A percentile compares a stretch with the other conserved stretches of the same genome.
phyloP scores from a whole-genome alignment of 1,140 invertebrate species.

The Pogonomyrmex californicus region DNA sequence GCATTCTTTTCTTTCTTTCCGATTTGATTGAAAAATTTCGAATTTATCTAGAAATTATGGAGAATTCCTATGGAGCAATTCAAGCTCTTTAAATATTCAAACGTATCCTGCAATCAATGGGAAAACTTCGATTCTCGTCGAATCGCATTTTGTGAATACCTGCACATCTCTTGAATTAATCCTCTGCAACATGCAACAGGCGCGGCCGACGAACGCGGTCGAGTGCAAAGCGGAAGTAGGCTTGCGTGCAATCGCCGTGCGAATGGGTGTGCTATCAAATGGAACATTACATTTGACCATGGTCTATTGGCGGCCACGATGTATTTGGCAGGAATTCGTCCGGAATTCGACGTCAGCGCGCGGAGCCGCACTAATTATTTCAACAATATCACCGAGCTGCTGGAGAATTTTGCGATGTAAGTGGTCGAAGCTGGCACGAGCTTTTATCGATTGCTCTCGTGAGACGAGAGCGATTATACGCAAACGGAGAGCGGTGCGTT shows the following conservation, averaged over 20 bases:
- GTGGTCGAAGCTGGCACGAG: background rate
- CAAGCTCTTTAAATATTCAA: background rate
- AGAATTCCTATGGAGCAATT: background rate
- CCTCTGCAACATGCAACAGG: conserved; percentile 70
- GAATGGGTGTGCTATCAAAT: conserved; percentile 73
- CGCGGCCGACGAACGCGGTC: conserved; percentile 38
- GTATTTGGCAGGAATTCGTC: conserved; percentile 7
- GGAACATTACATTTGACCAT: conserved; percentile 55
- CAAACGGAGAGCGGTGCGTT: background rate
- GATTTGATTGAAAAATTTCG: background rate
- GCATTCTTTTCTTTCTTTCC: background rate
- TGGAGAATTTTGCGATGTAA: conserved; percentile 31
- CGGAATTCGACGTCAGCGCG: background rate
- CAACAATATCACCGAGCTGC: background rate
- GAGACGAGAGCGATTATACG: conserved; percentile 7
- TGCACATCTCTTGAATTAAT: conserved; percentile 38
- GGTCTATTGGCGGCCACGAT: conserved; percentile 44
- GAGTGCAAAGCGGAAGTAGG: conserved; percentile 68
- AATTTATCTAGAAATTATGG: background rate
- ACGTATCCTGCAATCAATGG: background rate
- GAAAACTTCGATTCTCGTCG: background rate
- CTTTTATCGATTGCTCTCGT: conserved; percentile 8
- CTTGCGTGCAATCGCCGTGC: conserved; percentile 74
- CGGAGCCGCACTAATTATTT: conserved; percentile 31
- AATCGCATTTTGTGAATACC: conserved; percentile 6